Evolutionary conservation across 2,888 invertebrate species (phyloP).

Genomic region (Cryptosula pallasiana): DNA sequence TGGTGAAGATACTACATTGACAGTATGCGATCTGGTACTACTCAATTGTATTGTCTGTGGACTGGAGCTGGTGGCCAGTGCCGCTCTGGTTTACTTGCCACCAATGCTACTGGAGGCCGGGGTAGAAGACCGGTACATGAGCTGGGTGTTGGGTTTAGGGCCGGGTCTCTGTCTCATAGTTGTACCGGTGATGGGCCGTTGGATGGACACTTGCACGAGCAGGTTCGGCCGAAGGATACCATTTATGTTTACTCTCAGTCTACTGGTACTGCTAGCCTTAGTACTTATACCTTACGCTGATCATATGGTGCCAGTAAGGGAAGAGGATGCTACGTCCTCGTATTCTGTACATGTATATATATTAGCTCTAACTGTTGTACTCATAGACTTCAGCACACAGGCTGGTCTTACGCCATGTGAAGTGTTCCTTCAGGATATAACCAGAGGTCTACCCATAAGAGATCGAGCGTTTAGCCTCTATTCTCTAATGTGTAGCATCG

Average conservation of each 20-base stretch:
- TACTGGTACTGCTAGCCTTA: conserved; percentile 49
- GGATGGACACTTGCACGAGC: conserved; percentile 43
- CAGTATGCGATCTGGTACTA: conserved; percentile 40
- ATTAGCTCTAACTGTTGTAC: conserved; percentile 70
- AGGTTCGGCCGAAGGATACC: conserved; percentile 53
- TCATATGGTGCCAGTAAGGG: conserved; percentile 32
- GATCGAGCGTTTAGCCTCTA: conserved; percentile 88
- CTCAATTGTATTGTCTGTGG: conserved; percentile 55
- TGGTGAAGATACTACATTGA: conserved; percentile 27
- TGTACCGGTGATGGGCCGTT: conserved; percentile 54
- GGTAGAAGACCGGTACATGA: conserved; percentile 53
- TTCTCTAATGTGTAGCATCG: conserved; percentile 91
- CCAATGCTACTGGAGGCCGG: conserved; percentile 56
- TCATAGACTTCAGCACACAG: conserved; percentile 91
- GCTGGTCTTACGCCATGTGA: conserved; percentile 91
- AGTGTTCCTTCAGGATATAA: conserved; percentile 86
- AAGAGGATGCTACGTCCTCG: conserved; percentile 34
- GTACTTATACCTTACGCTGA: conserved; percentile 51
- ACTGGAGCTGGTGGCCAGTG: conserved; percentile 55
- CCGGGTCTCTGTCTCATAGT: conserved; percentile 52
- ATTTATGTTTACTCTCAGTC: conserved; percentile 52
- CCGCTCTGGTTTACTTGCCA: conserved; percentile 56
- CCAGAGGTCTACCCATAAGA: conserved; percentile 81
- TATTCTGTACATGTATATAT: conserved; percentile 33
- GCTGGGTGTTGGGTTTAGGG: conserved; percentile 54